These are phyloP conservation scores for Tachysurus vachellii DNA, from an alignment of 2,113 vertebrate genomes.

Conservation along the genomic window DNA sequence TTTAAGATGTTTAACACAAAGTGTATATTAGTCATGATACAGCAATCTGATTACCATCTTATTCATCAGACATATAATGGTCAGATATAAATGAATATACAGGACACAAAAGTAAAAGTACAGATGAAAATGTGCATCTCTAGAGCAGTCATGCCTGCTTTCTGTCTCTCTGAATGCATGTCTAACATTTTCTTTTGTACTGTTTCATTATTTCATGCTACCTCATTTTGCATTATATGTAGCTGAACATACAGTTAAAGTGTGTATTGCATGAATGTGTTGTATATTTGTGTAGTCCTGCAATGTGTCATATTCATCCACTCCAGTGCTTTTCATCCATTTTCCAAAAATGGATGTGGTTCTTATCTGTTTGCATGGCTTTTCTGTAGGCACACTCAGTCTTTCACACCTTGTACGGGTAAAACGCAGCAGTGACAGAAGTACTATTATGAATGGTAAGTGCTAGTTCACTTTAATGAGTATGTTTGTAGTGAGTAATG, in stretches of 20 bases:
- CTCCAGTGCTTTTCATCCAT: constrained; percentile 11
- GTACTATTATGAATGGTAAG: background rate
- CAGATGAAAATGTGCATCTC: background rate
- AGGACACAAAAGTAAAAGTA: background rate
- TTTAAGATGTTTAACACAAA: background rate
- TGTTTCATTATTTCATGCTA: background rate
- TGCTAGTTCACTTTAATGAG: background rate
- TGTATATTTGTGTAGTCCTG: background rate
- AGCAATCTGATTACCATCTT: background rate
- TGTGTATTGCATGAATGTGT: background rate
- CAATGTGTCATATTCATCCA: too few species aligned
- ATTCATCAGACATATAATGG: background rate
- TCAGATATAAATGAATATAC: background rate
- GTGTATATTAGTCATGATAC: background rate
- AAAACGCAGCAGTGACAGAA: background rate
- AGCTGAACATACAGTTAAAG: background rate
- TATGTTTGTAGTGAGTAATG: background rate
- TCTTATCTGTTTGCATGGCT: constrained; percentile 24
- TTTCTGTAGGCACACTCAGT: constrained; percentile 17
- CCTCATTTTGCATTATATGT: background rate
- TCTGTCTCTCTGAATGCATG: background rate
- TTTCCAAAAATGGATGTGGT: constrained; percentile 20
- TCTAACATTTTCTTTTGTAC: background rate
- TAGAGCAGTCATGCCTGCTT: background rate
- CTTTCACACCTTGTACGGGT: background rate